Evolutionary conservation across 53 echinoderm and acorn worm species (phyloP), one percentile per base, ranked within the genome.

Genomic region (Patiria pectinifera): DNA sequence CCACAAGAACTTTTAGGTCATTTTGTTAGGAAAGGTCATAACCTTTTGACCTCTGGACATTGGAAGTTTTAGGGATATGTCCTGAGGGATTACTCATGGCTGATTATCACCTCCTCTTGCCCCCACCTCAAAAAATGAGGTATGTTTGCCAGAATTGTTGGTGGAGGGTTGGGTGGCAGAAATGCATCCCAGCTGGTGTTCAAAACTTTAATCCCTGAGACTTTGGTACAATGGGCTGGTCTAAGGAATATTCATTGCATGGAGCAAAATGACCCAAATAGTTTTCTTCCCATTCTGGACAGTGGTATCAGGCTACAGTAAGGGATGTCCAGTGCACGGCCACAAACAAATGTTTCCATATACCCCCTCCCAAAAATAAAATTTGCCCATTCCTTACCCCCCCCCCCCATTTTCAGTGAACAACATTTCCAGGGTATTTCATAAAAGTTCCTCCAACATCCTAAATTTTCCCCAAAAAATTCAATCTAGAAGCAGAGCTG

Each of bases 171-270:
- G 46, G 19, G 46, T 46, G 80, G 45, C 43, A 22, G 11, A 82
- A 82, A 82, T 82, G 59, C 11, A 6, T 22, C 23, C 58, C 82
- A 82, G 82, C 58, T 82, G 82, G 60, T 82, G 58, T 47, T 46
- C 16, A 53, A 4, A 53, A 82, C 48, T 11, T 53, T 59, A 59
- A 22, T 59, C 82, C 24, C 59, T 59, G 6, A 9, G 53, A 53
- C 59, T 5, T 82, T 12, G 12, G 15, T 15, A n/a, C 23, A 25
- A 74, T 43, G 11, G 13, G 21, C 48, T n/a, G 11, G 24, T 23
- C 74, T 21, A 74, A 23, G 74, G 22, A 74, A n/a, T 74, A 8
- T 24, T 9, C 5, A 69, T 4, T 69, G 69, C 69, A 69, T 18
- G 69, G 69, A 8, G 8, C 53, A 53, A 53, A 53, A 53, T 53